A percentile compares a stretch with the other conserved stretches of the same genome.
Evolutionary conservation across 2,797 vertebrate species (phyloP).

Genomic region (Melopsittacus undulatus): DNA sequence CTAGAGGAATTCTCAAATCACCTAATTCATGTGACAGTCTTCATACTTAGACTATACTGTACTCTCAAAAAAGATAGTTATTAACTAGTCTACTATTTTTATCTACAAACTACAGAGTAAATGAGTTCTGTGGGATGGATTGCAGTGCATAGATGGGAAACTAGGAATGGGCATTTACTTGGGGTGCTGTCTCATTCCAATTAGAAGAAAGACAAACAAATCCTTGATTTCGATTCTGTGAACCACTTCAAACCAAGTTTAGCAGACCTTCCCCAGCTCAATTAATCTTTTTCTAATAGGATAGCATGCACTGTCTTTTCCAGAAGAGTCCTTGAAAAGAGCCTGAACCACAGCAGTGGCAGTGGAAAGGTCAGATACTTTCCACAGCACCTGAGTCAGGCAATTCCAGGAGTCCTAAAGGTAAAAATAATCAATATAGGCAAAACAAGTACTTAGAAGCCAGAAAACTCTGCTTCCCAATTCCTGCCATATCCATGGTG

Average conservation of each 20-base stretch:
- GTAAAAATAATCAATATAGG: neutral
- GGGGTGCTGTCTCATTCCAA: neutral
- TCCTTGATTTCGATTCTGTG: neutral
- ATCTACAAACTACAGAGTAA: neutral
- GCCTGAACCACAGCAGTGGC: neutral
- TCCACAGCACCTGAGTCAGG: neutral
- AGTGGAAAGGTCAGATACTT: neutral
- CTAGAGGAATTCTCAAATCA: constrained; percentile 52
- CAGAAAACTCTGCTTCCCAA: neutral
- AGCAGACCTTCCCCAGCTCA: neutral
- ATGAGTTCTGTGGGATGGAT: neutral
- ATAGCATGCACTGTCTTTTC: neutral
- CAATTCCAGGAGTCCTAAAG: neutral
- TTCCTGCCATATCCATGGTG: neutral
- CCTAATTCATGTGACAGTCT: neutral
- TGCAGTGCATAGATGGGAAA: neutral
- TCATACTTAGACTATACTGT: neutral
- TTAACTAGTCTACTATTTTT: constrained; percentile 27
- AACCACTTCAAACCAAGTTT: neutral
- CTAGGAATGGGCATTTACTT: neutral
- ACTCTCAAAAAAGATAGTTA: neutral
- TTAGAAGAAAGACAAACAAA: neutral
- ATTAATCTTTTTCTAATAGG: neutral
- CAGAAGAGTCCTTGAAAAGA: neutral
- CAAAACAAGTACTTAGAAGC: neutral